Percentiles rank a stretch among this genome's conserved stretches.
Evolutionary conservation across 2,797 vertebrate genomes (phyloP).

Genomic region (Podargus strigoides): DNA sequence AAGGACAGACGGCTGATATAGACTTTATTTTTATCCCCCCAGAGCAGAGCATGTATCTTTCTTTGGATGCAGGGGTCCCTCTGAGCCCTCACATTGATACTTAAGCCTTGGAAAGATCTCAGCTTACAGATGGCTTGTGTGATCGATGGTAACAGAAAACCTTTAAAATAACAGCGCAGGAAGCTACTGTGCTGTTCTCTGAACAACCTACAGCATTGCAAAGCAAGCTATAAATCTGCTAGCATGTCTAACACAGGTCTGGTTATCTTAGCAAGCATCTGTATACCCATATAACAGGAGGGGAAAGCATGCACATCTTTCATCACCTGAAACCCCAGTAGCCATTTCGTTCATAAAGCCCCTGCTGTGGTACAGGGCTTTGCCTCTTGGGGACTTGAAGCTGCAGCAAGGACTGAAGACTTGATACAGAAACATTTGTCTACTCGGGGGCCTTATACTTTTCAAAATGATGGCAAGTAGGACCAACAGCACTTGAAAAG

Average conservation of each 20-base stretch:
- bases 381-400: not conserved
- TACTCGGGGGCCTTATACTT: not conserved
- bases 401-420: not conserved
- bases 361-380: not conserved
- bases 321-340: not conserved
- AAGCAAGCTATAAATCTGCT: slow-evolving; percentile 51
- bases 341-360: not conserved
- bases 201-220: not conserved
- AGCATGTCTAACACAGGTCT: not conserved
- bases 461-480: not conserved
- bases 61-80: not conserved
- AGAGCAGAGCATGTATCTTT: not conserved
- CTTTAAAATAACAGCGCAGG: slow-evolving; percentile 15
- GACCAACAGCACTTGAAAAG: not conserved
- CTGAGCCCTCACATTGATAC: not conserved
- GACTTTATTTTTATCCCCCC: not conserved
- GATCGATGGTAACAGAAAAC: slow-evolving; percentile 38
- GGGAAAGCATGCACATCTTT: not conserved
- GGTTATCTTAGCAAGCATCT: not conserved
- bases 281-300: not conserved
- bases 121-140: slow-evolving; percentile 32
- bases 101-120: slow-evolving; percentile 17
- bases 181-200: slow-evolving; percentile 28
- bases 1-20: slow-evolving; percentile 11
- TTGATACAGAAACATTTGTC: not conserved